Conservation (phyloP, 2,888 invertebrate genomes). For the Leistus spinibarbis region DNA sequence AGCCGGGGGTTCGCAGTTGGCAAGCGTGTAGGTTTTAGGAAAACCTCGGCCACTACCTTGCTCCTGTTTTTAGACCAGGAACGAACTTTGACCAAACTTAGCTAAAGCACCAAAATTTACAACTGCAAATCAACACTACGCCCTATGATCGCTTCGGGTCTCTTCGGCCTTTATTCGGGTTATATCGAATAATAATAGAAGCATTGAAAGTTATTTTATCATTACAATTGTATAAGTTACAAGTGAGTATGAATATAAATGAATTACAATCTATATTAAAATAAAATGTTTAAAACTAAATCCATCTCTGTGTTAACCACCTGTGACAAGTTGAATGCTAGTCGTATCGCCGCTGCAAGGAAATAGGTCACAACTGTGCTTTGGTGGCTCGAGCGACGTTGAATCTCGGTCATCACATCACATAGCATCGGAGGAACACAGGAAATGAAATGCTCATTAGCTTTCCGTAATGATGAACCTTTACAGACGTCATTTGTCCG, state of each 20-base stretch:
- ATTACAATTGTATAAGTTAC: no score
- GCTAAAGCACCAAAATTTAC: neutral
- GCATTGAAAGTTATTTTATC: no score
- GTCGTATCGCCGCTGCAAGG: neutral
- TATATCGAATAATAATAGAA: no score
- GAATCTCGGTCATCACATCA: neutral
- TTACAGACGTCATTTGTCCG: neutral
- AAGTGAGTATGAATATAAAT: no score
- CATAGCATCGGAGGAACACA: neutral
- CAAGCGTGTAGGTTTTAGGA: neutral
- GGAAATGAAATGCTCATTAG: conserved; percentile 8
- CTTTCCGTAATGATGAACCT: neutral
- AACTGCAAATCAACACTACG: no score
- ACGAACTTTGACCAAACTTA: neutral
- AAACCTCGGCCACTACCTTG: neutral
- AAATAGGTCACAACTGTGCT: neutral
- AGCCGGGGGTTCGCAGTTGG: neutral
- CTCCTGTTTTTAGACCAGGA: neutral
- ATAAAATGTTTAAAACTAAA: neutral
- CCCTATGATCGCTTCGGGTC: no score
- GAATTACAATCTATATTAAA: neutral
- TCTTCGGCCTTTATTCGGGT: no score
- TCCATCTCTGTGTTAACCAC: neutral
- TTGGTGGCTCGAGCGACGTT: neutral
- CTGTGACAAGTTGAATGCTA: neutral